A percentile compares a stretch with the other conserved stretches of the same genome.
phyloP scores from a whole-genome alignment of 2,113 vertebrate genomes.

The Spilogale gracilis region DNA sequence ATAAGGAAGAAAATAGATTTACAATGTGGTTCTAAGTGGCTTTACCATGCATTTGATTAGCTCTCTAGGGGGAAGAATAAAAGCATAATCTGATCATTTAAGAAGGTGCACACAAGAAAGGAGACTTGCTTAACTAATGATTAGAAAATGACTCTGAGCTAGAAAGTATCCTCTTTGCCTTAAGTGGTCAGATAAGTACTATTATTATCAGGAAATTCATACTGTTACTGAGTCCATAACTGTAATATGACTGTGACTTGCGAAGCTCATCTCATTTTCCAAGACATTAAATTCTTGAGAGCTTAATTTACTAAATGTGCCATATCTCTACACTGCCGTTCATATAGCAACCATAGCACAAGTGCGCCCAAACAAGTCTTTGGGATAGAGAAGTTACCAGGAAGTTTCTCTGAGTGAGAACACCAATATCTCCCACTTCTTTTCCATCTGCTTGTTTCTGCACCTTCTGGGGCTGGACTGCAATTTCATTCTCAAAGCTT shows the following conservation, averaged over 20 bases:
- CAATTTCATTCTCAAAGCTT: neutral
- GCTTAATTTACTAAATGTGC: slow-evolving; percentile 26
- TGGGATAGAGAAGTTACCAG: neutral
- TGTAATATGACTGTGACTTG: slow-evolving; percentile 30
- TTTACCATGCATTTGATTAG: slow-evolving; percentile 67
- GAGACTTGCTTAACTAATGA: slow-evolving; percentile 60
- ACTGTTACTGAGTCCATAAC: neutral
- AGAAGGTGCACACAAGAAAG: slow-evolving; percentile 35
- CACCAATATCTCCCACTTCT: neutral
- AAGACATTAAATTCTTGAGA: slow-evolving; percentile 44
- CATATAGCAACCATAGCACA: neutral
- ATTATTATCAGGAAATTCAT: slow-evolving; percentile 43
- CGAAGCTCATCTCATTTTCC: slow-evolving; percentile 59
- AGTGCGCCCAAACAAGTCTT: neutral
- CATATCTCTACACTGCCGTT: neutral
- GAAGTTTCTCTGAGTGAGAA: neutral
- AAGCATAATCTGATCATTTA: slow-evolving; percentile 61
- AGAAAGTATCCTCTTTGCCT: slow-evolving; percentile 29
- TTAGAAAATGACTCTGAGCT: slow-evolving; percentile 54
- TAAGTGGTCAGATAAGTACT: slow-evolving; percentile 34
- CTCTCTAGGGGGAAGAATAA: slow-evolving; percentile 56
- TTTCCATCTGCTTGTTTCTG: neutral
- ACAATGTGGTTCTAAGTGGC: slow-evolving; percentile 57
- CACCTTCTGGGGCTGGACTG: neutral
- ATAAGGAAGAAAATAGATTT: slow-evolving; percentile 58